phyloP scores from a whole-genome alignment of 1,140 invertebrate genomes.

The Cyrtorhinus lividipennis region DNA sequence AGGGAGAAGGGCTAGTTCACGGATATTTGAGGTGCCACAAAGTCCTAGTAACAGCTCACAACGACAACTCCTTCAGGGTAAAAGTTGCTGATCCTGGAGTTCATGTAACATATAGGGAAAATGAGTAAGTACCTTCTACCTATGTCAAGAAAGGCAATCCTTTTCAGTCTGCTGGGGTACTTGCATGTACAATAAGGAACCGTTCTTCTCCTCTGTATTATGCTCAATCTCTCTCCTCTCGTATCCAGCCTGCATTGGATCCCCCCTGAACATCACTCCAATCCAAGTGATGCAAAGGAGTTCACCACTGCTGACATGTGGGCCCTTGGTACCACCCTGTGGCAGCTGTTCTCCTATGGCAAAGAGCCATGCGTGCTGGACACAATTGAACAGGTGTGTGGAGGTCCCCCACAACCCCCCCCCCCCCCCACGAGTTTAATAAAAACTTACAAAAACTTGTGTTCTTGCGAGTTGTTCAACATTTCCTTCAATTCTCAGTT shows the following conservation, averaged over 20 bases:
- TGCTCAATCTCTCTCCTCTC: too few species aligned
- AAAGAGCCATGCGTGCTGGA: slow-evolving; percentile 27
- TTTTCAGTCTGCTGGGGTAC: not conserved
- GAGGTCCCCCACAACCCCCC: too few species aligned
- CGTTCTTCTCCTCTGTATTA: slow-evolving; percentile 39
- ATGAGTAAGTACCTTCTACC: slow-evolving; percentile 49
- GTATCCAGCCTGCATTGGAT: slow-evolving; percentile 60
- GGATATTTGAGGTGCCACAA: slow-evolving; percentile 75
- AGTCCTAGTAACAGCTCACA: slow-evolving; percentile 52
- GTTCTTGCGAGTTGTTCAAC: too few species aligned
- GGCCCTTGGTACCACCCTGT: slow-evolving; percentile 76
- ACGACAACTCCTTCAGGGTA: slow-evolving; percentile 49
- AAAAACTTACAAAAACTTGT: too few species aligned
- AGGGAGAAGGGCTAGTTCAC: slow-evolving; percentile 64
- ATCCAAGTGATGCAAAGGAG: slow-evolving; percentile 45
- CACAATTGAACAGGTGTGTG: not conserved
- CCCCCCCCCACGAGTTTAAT: too few species aligned
- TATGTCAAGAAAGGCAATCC: not conserved
- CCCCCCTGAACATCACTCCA: slow-evolving; percentile 58
- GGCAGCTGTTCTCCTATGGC: slow-evolving; percentile 77
- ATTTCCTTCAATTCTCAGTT: slow-evolving; percentile 33
- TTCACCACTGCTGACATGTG: slow-evolving; percentile 62
- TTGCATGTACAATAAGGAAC: too few species aligned
- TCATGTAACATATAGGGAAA: slow-evolving; percentile 32
- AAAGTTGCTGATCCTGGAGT: slow-evolving; percentile 69